Evolutionary conservation across 2,113 vertebrate genomes (phyloP), one percentile per base, ranked within the genome.

Genomic region (Polyodon spathula): DNA sequence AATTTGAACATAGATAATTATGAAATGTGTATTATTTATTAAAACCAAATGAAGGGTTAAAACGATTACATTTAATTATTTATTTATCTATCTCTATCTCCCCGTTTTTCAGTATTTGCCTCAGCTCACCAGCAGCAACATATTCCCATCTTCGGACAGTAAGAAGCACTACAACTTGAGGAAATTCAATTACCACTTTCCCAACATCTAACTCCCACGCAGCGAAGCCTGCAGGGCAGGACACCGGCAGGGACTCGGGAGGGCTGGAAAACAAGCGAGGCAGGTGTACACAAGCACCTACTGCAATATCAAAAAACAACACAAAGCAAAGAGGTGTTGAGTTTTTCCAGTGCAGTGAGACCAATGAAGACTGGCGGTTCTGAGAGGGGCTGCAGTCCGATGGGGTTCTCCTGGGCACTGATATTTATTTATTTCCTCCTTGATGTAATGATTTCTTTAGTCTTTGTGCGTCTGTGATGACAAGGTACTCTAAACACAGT

Each of bases 121-220:
- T 16, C 93, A 97, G 81, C 75, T 97, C 56, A 92, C 93, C 8
- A 75, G 80, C 70, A 90, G 87, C 57, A 86, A 83, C 4, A 46
- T 87, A 71, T 90, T 96, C 58, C 93, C 94, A 37, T 82, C 87
- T 14, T 48, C 92, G 88, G 92, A 97, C 62, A 88, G 77, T 69
- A 95, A 89, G 76, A 95, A 92, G 62, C 81, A 84, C 75, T 89
- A 66, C 79, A 87, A 89, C 66, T 72, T 86, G 58, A 86, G 78
- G 70, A 94, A 86, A 73, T 81, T 89, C 48, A 91, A 90, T 81
- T 97, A 86, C 60, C 92, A 79, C 56, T 90, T 97, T 3, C 94
- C 95, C 3, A 94, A 94, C 79, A 97, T 98, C 80, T 98, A 81
- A 85, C 46, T 5, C 48, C 15, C 41, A 16, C 11, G 15, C 12